These are phyloP conservation scores for Madoqua kirkii DNA, from an alignment of 2,113 vertebrate species.

Conservation along the genomic window DNA sequence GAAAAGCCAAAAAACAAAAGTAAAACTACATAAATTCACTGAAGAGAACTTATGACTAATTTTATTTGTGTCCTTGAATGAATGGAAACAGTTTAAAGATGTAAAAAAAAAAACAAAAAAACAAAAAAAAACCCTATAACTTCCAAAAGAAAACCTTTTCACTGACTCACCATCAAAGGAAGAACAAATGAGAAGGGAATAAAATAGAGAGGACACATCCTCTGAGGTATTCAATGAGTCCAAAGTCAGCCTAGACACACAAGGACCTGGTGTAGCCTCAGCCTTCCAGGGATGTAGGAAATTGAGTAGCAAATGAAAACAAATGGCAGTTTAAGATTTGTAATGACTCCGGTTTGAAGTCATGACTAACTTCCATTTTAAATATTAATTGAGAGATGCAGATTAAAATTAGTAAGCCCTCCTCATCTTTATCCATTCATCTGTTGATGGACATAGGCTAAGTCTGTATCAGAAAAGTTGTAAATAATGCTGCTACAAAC, in stretches of 20 bases:
- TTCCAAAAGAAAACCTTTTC: background rate
- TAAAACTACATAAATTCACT: background rate
- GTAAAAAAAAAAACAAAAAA: too few species aligned
- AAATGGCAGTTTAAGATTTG: background rate
- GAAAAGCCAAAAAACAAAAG: background rate
- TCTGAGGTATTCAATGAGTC: background rate
- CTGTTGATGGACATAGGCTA: background rate
- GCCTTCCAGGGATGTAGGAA: background rate
- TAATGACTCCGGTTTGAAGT: background rate
- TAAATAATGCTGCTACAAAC: background rate
- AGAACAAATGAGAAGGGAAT: background rate
- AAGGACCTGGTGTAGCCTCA: background rate
- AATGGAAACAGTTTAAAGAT: background rate
- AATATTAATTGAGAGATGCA: background rate
- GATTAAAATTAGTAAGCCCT: background rate
- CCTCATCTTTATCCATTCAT: background rate
- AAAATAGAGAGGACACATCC: background rate
- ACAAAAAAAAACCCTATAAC: background rate
- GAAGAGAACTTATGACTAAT: background rate
- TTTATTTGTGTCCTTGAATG: background rate
- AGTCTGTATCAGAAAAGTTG: background rate
- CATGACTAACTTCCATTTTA: background rate
- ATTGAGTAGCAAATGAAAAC: background rate
- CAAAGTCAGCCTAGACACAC: background rate
- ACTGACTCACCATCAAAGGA: background rate